Evolutionary conservation across 2,797 vertebrate genomes (phyloP).

Genomic region (Brachyrhaphis roseni): DNA sequence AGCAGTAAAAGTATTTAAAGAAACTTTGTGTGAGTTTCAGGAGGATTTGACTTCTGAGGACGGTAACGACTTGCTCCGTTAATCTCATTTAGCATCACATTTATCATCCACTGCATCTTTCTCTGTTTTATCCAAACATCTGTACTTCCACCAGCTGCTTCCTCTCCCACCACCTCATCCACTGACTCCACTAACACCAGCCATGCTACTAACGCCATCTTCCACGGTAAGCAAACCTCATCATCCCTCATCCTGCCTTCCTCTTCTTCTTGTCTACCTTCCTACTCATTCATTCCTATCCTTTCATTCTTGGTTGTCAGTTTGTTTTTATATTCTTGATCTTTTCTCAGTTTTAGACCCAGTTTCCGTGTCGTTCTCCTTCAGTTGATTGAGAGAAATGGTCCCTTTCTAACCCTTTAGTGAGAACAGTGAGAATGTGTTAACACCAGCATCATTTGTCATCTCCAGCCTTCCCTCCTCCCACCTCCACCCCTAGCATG

Average conservation of each 20-base stretch:
- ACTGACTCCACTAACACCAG: conserved; percentile 65
- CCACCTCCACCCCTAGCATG: conserved; percentile 31
- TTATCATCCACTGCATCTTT: conserved; percentile 56
- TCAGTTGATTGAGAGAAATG: background rate
- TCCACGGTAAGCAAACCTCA: conserved; percentile 63
- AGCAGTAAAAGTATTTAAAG: background rate
- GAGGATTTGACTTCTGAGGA: background rate
- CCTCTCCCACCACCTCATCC: conserved; percentile 36
- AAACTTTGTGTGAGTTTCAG: background rate
- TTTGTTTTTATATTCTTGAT: background rate
- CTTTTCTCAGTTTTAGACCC: background rate
- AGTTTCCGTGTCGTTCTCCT: background rate
- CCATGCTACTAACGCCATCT: conserved; percentile 65
- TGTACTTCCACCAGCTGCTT: conserved; percentile 52
- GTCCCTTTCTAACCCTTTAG: background rate
- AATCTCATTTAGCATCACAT: conserved; percentile 16
- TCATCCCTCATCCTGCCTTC: background rate
- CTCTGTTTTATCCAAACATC: conserved; percentile 36
- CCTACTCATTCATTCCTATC: background rate
- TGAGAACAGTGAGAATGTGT: background rate
- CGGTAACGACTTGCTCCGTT: background rate
- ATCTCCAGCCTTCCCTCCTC: conserved; percentile 9
- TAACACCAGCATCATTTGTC: conserved; percentile 34
- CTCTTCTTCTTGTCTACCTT: background rate
- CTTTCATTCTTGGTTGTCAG: background rate